Evolutionary conservation across 2,797 vertebrate species (phyloP).

Genomic region (Parauchenoglanis ngamensis): DNA sequence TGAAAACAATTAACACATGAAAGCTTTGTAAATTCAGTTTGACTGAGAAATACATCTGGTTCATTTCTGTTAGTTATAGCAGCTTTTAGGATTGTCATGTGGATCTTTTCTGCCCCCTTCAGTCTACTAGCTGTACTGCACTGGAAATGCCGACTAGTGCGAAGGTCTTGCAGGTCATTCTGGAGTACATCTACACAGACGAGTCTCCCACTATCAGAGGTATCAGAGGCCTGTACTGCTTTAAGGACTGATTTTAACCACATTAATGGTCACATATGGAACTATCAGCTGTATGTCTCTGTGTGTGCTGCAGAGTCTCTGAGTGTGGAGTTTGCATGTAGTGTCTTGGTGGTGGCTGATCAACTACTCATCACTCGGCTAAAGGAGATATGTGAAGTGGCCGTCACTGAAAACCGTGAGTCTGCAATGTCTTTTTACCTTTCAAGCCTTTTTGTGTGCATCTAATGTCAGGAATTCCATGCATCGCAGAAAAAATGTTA

Average conservation of each 20-base stretch:
- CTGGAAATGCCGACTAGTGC: conserved; percentile 91
- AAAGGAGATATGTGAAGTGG: conserved; percentile 95
- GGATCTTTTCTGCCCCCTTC: conserved; percentile 49
- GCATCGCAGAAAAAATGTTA: neutral
- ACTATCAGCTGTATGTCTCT: neutral
- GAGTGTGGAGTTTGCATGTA: conserved; percentile 93
- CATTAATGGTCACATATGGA: neutral
- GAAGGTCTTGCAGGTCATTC: conserved; percentile 87
- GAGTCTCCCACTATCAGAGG: conserved; percentile 90
- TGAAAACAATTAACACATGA: conserved; percentile 19
- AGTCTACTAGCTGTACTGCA: conserved; percentile 89
- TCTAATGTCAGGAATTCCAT: neutral
- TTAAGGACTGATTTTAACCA: neutral
- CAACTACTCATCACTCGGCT: conserved; percentile 91
- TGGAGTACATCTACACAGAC: conserved; percentile 95
- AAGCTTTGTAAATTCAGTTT: neutral
- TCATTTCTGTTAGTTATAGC: neutral
- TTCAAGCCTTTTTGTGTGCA: neutral
- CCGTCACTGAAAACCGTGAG: conserved; percentile 92
- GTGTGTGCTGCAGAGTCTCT: conserved; percentile 77
- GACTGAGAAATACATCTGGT: neutral
- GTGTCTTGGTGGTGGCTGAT: conserved; percentile 91
- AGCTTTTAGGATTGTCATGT: neutral
- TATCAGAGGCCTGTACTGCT: conserved; percentile 54
- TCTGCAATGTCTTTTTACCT: conserved; percentile 36